phyloP scores from a whole-genome alignment of 2,797 vertebrate species.

The Silurus aristotelis region DNA sequence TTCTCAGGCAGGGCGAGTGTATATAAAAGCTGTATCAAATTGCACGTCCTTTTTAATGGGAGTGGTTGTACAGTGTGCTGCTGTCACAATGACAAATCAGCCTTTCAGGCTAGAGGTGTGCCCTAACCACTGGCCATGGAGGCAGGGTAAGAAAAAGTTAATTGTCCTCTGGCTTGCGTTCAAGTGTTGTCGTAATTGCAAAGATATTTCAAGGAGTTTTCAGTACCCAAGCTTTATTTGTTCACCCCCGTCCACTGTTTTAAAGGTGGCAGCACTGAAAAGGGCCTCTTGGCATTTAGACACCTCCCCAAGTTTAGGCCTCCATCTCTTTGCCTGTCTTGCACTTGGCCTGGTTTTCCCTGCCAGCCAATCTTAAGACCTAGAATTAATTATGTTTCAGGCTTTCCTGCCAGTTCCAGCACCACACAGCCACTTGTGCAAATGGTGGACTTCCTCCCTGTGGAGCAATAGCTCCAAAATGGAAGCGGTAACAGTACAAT shows the following conservation, averaged over 20 bases:
- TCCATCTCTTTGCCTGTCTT: slow-evolving; percentile 45
- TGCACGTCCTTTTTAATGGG: slow-evolving; percentile 77
- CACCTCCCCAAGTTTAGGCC: slow-evolving; percentile 51
- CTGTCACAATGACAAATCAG: slow-evolving; percentile 78
- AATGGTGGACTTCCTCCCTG: slow-evolving; percentile 49
- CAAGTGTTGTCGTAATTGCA: slow-evolving; percentile 68
- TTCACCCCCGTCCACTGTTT: slow-evolving; percentile 67
- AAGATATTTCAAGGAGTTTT: slow-evolving; percentile 65
- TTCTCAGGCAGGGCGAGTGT: slow-evolving; percentile 66
- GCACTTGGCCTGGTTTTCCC: slow-evolving; percentile 31
- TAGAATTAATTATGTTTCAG: slow-evolving; percentile 47
- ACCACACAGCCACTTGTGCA: slow-evolving; percentile 39
- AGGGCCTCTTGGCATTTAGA: slow-evolving; percentile 54
- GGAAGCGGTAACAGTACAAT: background rate
- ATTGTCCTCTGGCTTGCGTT: slow-evolving; percentile 70
- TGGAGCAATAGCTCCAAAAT: slow-evolving; percentile 20
- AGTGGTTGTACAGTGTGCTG: slow-evolving; percentile 70
- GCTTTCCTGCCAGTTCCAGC: slow-evolving; percentile 34
- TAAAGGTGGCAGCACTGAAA: slow-evolving; percentile 54
- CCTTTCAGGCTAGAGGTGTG: slow-evolving; percentile 72
- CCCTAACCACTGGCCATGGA: slow-evolving; percentile 66
- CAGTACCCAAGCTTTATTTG: slow-evolving; percentile 64
- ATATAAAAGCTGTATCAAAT: slow-evolving; percentile 78
- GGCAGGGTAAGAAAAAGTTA: slow-evolving; percentile 67
- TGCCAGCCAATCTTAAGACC: slow-evolving; percentile 37